Evolutionary conservation across 2,888 invertebrate genomes (phyloP).

Genomic region (Calameuta idolon): DNA sequence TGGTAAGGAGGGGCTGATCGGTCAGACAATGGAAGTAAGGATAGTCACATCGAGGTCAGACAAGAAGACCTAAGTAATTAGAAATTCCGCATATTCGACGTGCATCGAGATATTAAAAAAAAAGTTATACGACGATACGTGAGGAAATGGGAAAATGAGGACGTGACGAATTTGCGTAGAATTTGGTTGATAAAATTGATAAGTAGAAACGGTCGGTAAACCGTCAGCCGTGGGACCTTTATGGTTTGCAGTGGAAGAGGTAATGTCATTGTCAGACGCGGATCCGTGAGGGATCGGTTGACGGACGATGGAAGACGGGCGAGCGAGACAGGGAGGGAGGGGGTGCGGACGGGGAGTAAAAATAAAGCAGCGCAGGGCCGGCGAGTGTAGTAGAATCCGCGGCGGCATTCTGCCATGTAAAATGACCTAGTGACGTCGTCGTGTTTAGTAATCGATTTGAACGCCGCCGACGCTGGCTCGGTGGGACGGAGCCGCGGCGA

Average conservation of each 20-base stretch:
- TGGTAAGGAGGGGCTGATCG: conserved; percentile 30
- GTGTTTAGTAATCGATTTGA: conserved; percentile 26
- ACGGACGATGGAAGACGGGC: conserved; percentile 21
- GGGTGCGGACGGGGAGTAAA: background rate
- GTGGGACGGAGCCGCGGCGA: conserved; percentile 1
- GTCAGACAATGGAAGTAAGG: conserved; percentile 27
- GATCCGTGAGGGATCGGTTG: background rate
- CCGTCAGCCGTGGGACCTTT: background rate
- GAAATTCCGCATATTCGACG: background rate
- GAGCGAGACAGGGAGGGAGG: conserved; percentile 13
- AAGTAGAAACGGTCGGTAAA: background rate
- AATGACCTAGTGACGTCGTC: conserved; percentile 28
- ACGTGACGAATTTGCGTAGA: background rate
- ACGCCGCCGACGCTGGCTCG: conserved; percentile 4
- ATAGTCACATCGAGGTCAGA: background rate
- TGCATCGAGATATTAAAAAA: too few relatives aligned
- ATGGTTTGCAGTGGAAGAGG: background rate
- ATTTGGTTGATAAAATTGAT: background rate
- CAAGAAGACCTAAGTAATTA: background rate
- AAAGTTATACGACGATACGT: background rate
- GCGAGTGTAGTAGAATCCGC: background rate
- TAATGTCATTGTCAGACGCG: background rate
- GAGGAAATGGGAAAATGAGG: background rate
- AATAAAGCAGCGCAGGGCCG: background rate
- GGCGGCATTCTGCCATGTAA: conserved; percentile 14